Percentiles rank a stretch among this genome's conserved stretches.
Conservation (phyloP, 2,888 invertebrate genomes). For the Pilophorus perplexus region DNA sequence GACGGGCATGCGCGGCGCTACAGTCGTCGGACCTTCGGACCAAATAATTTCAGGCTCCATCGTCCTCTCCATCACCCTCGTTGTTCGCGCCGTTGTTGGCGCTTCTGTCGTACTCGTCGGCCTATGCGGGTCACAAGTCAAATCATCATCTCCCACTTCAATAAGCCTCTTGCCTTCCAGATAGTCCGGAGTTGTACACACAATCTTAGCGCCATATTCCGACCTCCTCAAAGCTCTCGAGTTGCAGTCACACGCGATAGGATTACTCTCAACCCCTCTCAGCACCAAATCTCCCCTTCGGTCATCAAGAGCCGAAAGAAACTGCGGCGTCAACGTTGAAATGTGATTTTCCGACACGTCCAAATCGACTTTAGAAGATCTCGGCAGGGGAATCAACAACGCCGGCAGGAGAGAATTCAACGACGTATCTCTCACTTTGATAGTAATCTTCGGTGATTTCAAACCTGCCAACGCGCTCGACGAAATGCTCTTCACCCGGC, state of each 20-base stretch:
- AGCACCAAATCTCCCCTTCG: slow-evolving; percentile 71
- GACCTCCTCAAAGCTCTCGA: slow-evolving; percentile 72
- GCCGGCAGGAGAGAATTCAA: slow-evolving; percentile 74
- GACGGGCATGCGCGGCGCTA: slow-evolving; percentile 54
- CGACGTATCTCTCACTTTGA: slow-evolving; percentile 79
- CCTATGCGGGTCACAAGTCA: slow-evolving; percentile 70
- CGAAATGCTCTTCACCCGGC: slow-evolving; percentile 70
- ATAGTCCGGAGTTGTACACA: slow-evolving; percentile 69
- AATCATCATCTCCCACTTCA: slow-evolving; percentile 75
- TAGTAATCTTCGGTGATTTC: slow-evolving; percentile 66
- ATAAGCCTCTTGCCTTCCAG: slow-evolving; percentile 62
- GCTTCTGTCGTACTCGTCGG: slow-evolving; percentile 57
- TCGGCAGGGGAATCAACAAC: slow-evolving; percentile 79
- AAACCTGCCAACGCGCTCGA: slow-evolving; percentile 81
- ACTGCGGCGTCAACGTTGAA: slow-evolving; percentile 70
- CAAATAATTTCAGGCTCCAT: slow-evolving; percentile 83
- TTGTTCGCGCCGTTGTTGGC: slow-evolving; percentile 58
- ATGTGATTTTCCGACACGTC: slow-evolving; percentile 78
- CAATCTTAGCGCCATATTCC: slow-evolving; percentile 52
- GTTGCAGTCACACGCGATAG: slow-evolving; percentile 82
- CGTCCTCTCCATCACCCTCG: slow-evolving; percentile 47
- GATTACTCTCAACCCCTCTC: slow-evolving; percentile 72
- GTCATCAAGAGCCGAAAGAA: slow-evolving; percentile 78
- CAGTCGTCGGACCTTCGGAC: slow-evolving; percentile 69
- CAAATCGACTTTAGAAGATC: slow-evolving; percentile 75